phyloP scores from a whole-genome alignment of 53 echinoderm and acorn worm genomes.

The Echinometra lucunter region DNA sequence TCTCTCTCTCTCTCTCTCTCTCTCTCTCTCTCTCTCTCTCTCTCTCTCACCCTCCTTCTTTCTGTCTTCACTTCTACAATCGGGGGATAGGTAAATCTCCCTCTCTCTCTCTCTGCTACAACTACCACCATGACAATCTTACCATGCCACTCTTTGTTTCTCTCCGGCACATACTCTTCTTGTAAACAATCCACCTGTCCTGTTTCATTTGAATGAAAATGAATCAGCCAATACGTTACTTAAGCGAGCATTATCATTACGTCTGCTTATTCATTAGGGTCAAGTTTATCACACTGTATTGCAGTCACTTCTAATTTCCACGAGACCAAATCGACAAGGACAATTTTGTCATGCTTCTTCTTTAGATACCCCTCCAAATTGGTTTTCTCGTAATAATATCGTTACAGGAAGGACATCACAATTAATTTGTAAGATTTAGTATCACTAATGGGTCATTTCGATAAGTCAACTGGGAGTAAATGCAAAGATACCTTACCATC shows the following conservation, averaged over 20 bases:
- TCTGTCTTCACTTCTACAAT: not conserved
- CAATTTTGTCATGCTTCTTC: not conserved
- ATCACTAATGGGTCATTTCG: not conserved
- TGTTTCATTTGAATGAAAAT: too few species aligned
- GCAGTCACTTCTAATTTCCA: not conserved
- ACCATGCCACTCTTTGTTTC: not conserved
- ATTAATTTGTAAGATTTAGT: not conserved
- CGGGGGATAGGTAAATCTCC: too few species aligned
- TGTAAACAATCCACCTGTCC: too few species aligned
- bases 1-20: not conserved
- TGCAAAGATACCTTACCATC: too few species aligned
- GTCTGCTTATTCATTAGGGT: not conserved
- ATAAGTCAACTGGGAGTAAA: not conserved
- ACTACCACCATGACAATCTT: not conserved
- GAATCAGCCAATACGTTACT: not conserved
- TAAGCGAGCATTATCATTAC: not conserved
- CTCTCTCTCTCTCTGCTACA: not conserved
- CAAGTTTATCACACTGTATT: not conserved
- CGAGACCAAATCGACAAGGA: not conserved
- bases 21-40: not conserved
- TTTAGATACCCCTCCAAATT: not conserved
- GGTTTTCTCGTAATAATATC: not conserved
- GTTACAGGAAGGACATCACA: not conserved
- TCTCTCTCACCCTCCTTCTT: not conserved
- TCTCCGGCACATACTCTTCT: too few species aligned